Evolutionary conservation across 2,113 vertebrate species (phyloP).

Genomic region (Callocephalon fimbriatum): DNA sequence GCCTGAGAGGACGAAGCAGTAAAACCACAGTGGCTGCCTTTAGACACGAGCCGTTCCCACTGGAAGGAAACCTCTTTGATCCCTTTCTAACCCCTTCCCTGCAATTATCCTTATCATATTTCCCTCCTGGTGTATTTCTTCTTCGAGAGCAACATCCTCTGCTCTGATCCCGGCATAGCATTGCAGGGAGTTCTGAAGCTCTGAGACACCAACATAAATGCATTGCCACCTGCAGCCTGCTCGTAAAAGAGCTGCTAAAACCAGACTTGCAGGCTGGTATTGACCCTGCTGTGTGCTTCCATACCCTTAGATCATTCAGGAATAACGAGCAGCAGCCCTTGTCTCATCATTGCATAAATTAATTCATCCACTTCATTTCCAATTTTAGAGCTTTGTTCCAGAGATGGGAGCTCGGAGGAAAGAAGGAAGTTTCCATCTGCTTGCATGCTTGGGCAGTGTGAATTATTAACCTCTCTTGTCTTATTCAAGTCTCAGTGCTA

Average conservation of each 20-base stretch:
- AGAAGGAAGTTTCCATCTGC: neutral
- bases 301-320: fast-evolving
- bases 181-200: neutral
- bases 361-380: neutral
- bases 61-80: neutral
- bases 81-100: neutral
- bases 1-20: neutral
- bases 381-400: neutral
- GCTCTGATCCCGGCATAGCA: fast-evolving
- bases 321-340: fast-evolving
- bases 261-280: neutral
- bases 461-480: neutral
- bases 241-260: neutral
- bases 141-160: neutral
- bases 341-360: fast-evolving
- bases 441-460: neutral
- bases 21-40: neutral
- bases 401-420: fast-evolving
- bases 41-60: neutral
- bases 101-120: neutral
- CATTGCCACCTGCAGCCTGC: slow-evolving; percentile 63
- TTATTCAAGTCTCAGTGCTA: neutral
- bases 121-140: neutral
- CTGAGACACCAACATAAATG: neutral
- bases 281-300: neutral